Evolutionary conservation across 2,888 invertebrate genomes (phyloP).

Genomic region (Ligdia adustata): DNA sequence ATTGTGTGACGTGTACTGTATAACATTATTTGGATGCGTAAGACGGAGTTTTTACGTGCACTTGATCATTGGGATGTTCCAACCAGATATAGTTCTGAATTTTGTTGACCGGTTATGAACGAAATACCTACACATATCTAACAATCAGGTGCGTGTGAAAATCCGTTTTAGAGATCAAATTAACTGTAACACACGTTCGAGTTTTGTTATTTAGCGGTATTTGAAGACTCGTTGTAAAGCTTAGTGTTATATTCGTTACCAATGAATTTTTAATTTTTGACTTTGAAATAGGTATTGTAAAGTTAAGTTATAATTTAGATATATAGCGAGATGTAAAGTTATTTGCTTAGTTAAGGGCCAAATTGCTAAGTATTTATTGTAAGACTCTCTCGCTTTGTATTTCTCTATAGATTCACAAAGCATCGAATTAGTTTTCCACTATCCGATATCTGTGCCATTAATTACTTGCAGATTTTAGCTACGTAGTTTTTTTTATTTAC

Average conservation of each 20-base stretch:
- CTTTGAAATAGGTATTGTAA: slow-evolving; percentile 54
- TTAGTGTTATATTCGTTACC: slow-evolving; percentile 79
- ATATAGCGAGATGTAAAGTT: slow-evolving; percentile 29
- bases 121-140: no score
- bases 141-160: no score
- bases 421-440: slow-evolving; percentile 23
- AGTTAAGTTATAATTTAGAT: slow-evolving; percentile 28
- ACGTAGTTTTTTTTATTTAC: no score
- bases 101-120: no score
- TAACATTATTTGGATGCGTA: no score
- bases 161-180: no score
- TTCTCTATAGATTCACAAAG: slow-evolving; percentile 7
- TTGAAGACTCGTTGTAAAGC: slow-evolving; percentile 66
- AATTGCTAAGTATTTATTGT: slow-evolving; percentile 34
- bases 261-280: slow-evolving; percentile 75
- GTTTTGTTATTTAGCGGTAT: slow-evolving; percentile 32
- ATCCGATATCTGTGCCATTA: slow-evolving; percentile 25
- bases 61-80: no score
- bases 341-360: slow-evolving; percentile 25
- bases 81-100: no score
- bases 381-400: slow-evolving; percentile 28
- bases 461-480: background rate
- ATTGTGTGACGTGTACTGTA: slow-evolving; percentile 55
- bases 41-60: no score
- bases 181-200: no score